Evolutionary conservation across 2,797 vertebrate genomes (phyloP), one percentile per base, ranked within the genome.

Genomic region (Malurus leucopterus): DNA sequence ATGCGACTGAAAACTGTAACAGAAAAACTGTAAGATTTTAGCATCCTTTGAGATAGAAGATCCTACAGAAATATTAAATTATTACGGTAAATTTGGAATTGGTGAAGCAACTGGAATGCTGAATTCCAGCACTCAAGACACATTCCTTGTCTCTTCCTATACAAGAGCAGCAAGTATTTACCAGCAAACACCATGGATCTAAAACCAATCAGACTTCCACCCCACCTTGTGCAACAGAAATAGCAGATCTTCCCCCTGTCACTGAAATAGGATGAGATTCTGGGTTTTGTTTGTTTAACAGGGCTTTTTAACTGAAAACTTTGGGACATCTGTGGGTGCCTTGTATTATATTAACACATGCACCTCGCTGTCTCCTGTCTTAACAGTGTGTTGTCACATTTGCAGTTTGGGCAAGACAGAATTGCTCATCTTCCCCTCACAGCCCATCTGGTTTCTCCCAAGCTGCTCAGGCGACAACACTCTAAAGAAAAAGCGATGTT

Each of bases 401-500:
- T 95, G 95, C 94, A 92, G 93, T 94, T 93, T 94, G 90, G 95
- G 95, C 87, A 94, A 93, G 93, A 94, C 88, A 92, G 88, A 95
- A 92, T 80, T 76, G 95, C 91, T 96, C 88, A 77, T 91, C 89
- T 92, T 91, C 89, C 91, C 92, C 95, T 94, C 84, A n/a, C 38
- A 67, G 95, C 92, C 96, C 96, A 96, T 96, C 96, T 97, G 96
- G 91, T 89, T 96, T 92, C 80, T 90, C 93, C 95, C 90, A 90
- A 93, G 90, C 90, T 93, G 93, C 90, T 89, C 82, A 94, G 64
- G 81, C 90, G 78, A 94, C 85, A 95, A 90, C 75, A 76, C 78
- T 90, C 74, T 50, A 47, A 85, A 88, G 89, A 89, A 91, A 92
- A 90, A 95, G 78, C 79, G 19, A 71, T 82, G 93, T 75, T 91